phyloP scores from a whole-genome alignment of 1,140 invertebrate species.

The Wiebesia pumilae region DNA sequence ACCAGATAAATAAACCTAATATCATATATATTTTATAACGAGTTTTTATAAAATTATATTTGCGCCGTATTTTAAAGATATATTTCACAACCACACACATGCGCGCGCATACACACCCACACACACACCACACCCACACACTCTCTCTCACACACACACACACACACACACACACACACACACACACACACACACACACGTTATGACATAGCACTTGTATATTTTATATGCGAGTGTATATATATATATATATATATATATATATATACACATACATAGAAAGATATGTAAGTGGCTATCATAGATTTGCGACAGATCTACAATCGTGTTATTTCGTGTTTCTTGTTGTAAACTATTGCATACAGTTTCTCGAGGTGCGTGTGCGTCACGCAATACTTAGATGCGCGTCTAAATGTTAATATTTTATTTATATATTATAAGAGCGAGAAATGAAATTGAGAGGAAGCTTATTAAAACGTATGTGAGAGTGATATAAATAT shows the following conservation, averaged over 20 bases:
- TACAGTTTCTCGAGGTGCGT: constrained; percentile 29
- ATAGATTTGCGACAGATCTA: constrained; percentile 48
- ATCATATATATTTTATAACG: constrained; percentile 53
- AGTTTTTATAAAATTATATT: constrained; percentile 54
- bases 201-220: constrained; percentile 49
- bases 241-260: constrained; percentile 8
- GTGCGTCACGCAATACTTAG: constrained; percentile 24
- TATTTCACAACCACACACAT: constrained; percentile 46
- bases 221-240: constrained; percentile 49
- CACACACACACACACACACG: constrained; percentile 45
- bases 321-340: constrained; percentile 52
- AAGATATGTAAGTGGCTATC: constrained; percentile 47
- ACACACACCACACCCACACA: constrained; percentile 43
- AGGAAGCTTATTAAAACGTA: constrained; percentile 47
- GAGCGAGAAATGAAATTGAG: constrained; percentile 29
- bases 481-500: constrained; percentile 34
- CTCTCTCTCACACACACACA: constrained; percentile 45
- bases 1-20: constrained; percentile 46
- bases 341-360: constrained; percentile 50
- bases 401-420: constrained; percentile 52
- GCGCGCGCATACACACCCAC: constrained; percentile 42
- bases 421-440: constrained; percentile 50
- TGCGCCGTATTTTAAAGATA: constrained; percentile 51
- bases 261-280: not conserved
- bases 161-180: constrained; percentile 46